Conservation (phyloP, 2,113 vertebrate species). For the Pseudois nayaur region DNA sequence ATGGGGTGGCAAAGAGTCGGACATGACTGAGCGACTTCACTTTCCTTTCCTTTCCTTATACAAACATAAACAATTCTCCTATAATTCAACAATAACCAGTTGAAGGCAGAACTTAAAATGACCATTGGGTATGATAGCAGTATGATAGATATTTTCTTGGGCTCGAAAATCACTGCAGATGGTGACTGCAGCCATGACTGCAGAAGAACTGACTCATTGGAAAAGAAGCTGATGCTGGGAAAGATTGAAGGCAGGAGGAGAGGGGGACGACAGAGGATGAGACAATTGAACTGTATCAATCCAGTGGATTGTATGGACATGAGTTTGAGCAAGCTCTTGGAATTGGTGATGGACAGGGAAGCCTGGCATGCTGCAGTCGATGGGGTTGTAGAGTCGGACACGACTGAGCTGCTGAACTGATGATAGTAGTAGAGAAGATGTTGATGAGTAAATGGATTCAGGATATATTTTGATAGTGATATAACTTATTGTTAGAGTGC, state of each 20-base stretch:
- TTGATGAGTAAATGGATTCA: not conserved
- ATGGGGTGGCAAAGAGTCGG: too few species aligned
- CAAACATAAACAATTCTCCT: not conserved
- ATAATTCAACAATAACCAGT: not conserved
- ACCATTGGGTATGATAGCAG: not conserved
- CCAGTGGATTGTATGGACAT: not conserved
- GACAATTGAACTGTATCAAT: not conserved
- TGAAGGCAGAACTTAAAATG: not conserved
- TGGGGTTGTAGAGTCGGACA: not conserved
- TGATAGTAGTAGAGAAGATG: not conserved
- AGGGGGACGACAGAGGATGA: not conserved
- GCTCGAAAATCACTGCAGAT: not conserved
- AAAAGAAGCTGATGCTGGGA: not conserved
- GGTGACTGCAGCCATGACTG: not conserved
- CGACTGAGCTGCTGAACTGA: accelerated
- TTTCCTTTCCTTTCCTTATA: not conserved
- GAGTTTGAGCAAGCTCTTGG: not conserved
- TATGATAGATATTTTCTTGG: not conserved
- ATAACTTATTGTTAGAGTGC: not conserved
- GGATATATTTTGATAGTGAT: not conserved
- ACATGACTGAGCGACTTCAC: too few species aligned
- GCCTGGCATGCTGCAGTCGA: not conserved
- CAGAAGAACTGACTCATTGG: not conserved
- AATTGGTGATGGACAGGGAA: not conserved
- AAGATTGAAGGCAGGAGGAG: not conserved